phyloP scores from a whole-genome alignment of 1,140 invertebrate species.

The Trachymyrmex cornetzi region DNA sequence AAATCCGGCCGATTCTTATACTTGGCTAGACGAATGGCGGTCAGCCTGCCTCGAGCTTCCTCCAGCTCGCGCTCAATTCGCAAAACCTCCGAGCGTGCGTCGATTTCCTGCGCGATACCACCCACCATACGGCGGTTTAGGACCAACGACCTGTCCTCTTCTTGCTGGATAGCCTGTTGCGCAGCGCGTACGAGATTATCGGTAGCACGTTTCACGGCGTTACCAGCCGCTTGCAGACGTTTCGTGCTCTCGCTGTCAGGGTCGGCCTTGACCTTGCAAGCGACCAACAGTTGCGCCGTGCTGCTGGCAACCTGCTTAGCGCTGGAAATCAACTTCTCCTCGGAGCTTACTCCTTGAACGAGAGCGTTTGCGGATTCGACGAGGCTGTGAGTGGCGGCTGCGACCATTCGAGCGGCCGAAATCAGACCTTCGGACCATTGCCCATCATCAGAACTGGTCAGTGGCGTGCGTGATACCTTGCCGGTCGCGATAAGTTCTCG shows the following conservation, averaged over 20 bases:
- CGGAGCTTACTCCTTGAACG: constrained; percentile 97
- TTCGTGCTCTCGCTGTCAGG: constrained; percentile 97
- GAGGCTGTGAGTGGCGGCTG: constrained; percentile 98
- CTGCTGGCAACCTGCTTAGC: constrained; percentile 99
- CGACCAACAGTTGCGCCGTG: constrained; percentile 98
- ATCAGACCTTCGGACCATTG: constrained; percentile 99
- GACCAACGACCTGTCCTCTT: constrained; percentile 96
- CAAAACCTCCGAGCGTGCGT: constrained; percentile 95
- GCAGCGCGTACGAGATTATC: constrained; percentile 98
- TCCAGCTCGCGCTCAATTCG: constrained; percentile 97
- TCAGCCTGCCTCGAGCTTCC: constrained; percentile 95
- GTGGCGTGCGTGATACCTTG: constrained; percentile 93
- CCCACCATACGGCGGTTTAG: constrained; percentile 97
- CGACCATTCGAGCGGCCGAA: constrained; percentile 97
- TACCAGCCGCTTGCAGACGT: constrained; percentile 97
- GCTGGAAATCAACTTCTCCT: constrained; percentile 98
- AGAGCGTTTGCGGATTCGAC: constrained; percentile 99
- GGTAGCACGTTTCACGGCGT: constrained; percentile 98
- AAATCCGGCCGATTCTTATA: constrained; percentile 89
- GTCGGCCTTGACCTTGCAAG: constrained; percentile 99
- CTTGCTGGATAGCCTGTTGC: constrained; percentile 96
- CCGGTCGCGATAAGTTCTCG: constrained; percentile 94
- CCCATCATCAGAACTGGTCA: constrained; percentile 96
- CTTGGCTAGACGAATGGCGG: constrained; percentile 94
- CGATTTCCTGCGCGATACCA: constrained; percentile 97